A percentile compares a stretch with the other conserved stretches of the same genome.
Conservation (phyloP, 2,797 vertebrate genomes). For the Trematomus bernacchii region DNA sequence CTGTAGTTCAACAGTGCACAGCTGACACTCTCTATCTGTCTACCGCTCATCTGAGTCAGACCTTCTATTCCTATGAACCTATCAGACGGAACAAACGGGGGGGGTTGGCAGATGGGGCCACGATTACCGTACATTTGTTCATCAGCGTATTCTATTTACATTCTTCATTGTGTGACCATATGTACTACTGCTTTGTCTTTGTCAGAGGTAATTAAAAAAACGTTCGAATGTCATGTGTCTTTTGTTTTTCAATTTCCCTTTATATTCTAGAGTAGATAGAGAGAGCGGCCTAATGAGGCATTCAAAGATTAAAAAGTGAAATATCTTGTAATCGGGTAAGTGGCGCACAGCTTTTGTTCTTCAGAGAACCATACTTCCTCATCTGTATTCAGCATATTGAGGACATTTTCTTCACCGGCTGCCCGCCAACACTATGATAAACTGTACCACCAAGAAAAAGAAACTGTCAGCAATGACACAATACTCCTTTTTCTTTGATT, state of each 20-base stretch:
- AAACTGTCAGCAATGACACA: conserved; percentile 43
- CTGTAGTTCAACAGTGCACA: conserved; percentile 44
- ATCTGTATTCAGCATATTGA: conserved; percentile 45
- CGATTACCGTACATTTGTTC: conserved; percentile 49
- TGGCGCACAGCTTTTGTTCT: not conserved
- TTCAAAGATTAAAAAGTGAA: conserved; percentile 47
- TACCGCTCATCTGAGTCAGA: conserved; percentile 47
- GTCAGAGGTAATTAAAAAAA: conserved; percentile 56
- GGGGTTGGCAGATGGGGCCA: conserved; percentile 51
- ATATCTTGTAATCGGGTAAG: conserved; percentile 25
- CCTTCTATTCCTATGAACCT: conserved; percentile 46
- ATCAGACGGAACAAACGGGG: conserved; percentile 40
- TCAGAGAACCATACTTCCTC: conserved; percentile 37
- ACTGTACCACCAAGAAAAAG: conserved; percentile 32
- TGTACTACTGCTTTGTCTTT: conserved; percentile 34
- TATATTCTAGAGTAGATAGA: conserved; percentile 14
- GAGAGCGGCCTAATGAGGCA: conserved; percentile 45
- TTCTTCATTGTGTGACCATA: conserved; percentile 26
- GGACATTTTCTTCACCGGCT: conserved; percentile 26
- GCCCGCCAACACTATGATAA: conserved; percentile 24
- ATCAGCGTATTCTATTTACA: conserved; percentile 42
- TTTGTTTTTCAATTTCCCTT: conserved; percentile 31
- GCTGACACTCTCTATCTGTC: conserved; percentile 38
- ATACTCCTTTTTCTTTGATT: conserved; percentile 39
- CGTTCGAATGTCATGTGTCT: conserved; percentile 23